A percentile compares a stretch with the other conserved stretches of the same genome.
These are phyloP conservation scores for Seriola quinqueradiata DNA, from an alignment of 2,113 vertebrate species.

Conservation along the genomic window DNA sequence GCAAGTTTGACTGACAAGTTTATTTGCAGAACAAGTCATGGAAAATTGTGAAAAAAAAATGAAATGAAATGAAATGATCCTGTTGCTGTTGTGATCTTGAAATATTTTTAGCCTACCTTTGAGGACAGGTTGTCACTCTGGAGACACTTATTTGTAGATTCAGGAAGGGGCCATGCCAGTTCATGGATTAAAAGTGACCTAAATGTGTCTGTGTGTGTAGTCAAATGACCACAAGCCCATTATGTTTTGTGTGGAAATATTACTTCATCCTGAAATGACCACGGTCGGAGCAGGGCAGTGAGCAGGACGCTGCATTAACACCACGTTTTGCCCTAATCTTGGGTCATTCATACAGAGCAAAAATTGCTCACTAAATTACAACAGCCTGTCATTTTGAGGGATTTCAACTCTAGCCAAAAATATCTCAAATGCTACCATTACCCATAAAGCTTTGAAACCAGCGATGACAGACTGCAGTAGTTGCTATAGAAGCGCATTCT, in stretches of 20 bases:
- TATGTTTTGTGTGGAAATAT: not conserved
- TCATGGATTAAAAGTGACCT: not conserved
- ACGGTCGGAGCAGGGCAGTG: not conserved
- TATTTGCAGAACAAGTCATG: not conserved
- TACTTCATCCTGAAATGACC: constrained; percentile 11
- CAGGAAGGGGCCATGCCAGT: not conserved
- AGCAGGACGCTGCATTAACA: constrained; percentile 1
- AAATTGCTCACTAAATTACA: constrained; percentile 30
- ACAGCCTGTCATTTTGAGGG: not conserved
- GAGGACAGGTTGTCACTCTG: not conserved
- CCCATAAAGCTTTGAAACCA: constrained; percentile 14
- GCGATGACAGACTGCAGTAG: not conserved
- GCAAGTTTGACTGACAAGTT: no score
- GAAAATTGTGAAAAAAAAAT: not conserved
- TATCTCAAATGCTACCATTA: not conserved
- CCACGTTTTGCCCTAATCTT: not conserved
- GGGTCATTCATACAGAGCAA: not conserved
- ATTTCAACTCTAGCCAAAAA: constrained; percentile 33
- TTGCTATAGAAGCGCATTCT: constrained; percentile 37
- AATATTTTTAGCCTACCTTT: not conserved
- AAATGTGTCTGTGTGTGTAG: not conserved
- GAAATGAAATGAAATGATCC: not conserved
- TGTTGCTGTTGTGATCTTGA: not conserved
- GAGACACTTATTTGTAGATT: not conserved
- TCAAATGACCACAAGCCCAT: not conserved